These are phyloP conservation scores for Spea bombifrons DNA, from an alignment of 2,113 vertebrate genomes.

Conservation along the genomic window DNA sequence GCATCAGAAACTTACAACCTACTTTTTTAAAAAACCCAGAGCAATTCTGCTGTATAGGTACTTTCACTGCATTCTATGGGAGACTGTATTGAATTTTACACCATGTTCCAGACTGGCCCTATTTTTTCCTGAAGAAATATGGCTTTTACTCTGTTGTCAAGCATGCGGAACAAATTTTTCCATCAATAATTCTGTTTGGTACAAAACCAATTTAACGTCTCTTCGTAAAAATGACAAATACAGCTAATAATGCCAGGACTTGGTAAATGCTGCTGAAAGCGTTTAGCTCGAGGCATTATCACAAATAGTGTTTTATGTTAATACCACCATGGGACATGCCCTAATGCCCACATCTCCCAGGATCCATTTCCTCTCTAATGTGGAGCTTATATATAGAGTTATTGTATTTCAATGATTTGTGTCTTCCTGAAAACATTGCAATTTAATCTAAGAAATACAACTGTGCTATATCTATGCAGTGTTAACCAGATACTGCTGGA, in stretches of 20 bases:
- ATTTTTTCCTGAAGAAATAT: too few species aligned
- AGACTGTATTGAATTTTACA: too few species aligned
- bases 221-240: slow-evolving; percentile 14
- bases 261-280: slow-evolving; percentile 7
- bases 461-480: background rate
- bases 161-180: background rate
- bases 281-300: slow-evolving; percentile 4
- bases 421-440: background rate
- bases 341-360: background rate
- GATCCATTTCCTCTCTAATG: slow-evolving; percentile 6
- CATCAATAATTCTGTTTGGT: background rate
- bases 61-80: too few species aligned
- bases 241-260: slow-evolving; percentile 4
- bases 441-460: background rate
- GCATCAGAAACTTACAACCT: too few species aligned
- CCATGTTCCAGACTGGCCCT: too few species aligned
- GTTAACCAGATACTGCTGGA: too few species aligned
- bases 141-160: too few species aligned
- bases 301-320: slow-evolving; percentile 12
- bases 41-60: too few species aligned
- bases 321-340: slow-evolving; percentile 5
- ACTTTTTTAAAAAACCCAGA: too few species aligned
- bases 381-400: background rate
- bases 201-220: slow-evolving; percentile 9
- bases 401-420: slow-evolving; percentile 9